Evolutionary conservation across 2,888 invertebrate species (phyloP).

Genomic region (Acanthosepion lycidas): DNA sequence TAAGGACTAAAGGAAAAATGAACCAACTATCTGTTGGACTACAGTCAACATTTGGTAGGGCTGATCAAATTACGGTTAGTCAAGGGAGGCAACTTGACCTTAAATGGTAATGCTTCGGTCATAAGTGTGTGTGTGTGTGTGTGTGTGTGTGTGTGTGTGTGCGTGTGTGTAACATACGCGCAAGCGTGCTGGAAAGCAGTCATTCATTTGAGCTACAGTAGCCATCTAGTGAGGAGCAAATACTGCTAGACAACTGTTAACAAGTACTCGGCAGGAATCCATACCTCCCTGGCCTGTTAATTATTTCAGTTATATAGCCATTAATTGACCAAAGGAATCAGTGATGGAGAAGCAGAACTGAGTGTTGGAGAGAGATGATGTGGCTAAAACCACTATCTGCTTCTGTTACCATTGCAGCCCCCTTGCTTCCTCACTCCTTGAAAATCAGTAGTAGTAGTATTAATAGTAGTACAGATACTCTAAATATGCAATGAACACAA

Average conservation of each 20-base stretch:
- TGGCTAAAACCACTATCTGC: not conserved
- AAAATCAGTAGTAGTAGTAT: not conserved
- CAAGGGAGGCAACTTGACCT: conserved; percentile 33
- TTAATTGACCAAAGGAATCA: conserved; percentile 33
- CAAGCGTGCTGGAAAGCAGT: not conserved
- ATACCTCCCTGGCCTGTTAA: conserved; percentile 22
- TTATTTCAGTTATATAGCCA: conserved; percentile 20
- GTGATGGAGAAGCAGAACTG: not conserved
- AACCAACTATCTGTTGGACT: conserved; percentile 22
- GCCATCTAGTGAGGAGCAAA: conserved; percentile 9
- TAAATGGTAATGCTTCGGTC: conserved; percentile 34
- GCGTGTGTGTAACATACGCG: not conserved
- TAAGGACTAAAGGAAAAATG: not conserved
- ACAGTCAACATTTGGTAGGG: conserved; percentile 33
- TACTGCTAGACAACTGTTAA: conserved; percentile 9
- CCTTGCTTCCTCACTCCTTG: not conserved
- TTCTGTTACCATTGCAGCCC: not conserved
- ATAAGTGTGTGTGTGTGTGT: conserved; percentile 35
- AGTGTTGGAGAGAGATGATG: not conserved
- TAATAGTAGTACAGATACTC: not conserved
- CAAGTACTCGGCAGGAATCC: conserved; percentile 33
- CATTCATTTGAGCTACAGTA: conserved; percentile 16
- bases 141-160: not conserved
- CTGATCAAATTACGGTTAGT: conserved; percentile 33
- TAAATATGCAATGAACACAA: not conserved